phyloP scores from a whole-genome alignment of 2,113 vertebrate species.

The Prochilodus magdalenae region DNA sequence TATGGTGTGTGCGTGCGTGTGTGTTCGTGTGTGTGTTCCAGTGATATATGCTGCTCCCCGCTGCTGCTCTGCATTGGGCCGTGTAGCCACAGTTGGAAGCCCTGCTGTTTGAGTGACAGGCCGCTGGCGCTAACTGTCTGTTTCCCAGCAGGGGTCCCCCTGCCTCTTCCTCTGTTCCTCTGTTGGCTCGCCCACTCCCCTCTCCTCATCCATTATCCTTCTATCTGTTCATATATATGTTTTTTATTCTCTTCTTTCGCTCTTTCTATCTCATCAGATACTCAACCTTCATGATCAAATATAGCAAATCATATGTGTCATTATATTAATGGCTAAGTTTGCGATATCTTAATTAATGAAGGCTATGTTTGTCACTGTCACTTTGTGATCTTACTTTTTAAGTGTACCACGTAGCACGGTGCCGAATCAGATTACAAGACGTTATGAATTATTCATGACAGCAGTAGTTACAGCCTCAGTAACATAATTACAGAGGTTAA shows the following conservation, averaged over 20 bases:
- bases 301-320: neutral
- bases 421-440: slow-evolving; percentile 2
- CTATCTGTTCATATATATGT: neutral
- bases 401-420: neutral
- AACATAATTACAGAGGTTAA: slow-evolving; percentile 39
- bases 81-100: slow-evolving; percentile 74
- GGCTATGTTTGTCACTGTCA: neutral
- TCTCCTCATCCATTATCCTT: slow-evolving; percentile 9
- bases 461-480: slow-evolving; percentile 13
- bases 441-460: slow-evolving; percentile 41
- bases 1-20: slow-evolving; percentile 69
- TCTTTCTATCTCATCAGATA: slow-evolving; percentile 15
- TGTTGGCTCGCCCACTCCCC: neutral
- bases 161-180: slow-evolving; percentile 35
- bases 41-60: slow-evolving; percentile 84
- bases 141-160: slow-evolving; percentile 75
- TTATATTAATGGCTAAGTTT: slow-evolving; percentile 8
- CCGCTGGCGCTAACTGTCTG: slow-evolving; percentile 70
- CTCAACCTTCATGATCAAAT: slow-evolving; percentile 10
- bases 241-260: neutral
- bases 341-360: neutral
- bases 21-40: slow-evolving; percentile 75
- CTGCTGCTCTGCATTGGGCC: slow-evolving; percentile 67
- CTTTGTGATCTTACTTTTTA: neutral
- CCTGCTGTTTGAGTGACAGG: slow-evolving; percentile 83